Evolutionary conservation across 1,140 invertebrate genomes (phyloP).

Genomic region (Conopomorpha cramerella): DNA sequence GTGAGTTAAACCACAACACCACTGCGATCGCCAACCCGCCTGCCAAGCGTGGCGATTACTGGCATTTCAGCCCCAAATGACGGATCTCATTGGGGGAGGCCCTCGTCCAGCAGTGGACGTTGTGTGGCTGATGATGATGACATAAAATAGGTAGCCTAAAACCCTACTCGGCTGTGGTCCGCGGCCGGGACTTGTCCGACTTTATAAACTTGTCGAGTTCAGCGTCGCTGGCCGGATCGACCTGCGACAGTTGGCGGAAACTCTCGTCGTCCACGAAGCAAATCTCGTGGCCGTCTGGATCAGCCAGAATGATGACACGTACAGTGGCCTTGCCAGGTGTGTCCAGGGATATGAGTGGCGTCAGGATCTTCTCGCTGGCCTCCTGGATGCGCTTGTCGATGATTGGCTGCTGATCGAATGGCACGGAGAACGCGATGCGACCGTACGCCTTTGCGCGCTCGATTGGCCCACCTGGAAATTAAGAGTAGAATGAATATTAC

Average conservation of each 20-base stretch:
- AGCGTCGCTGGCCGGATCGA: conserved; percentile 81
- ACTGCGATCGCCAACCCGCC: too few species aligned
- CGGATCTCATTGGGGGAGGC: too few species aligned
- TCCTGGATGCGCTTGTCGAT: conserved; percentile 79
- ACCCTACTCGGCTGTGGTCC: conserved; percentile 3
- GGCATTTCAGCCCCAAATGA: too few species aligned
- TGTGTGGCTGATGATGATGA: too few species aligned
- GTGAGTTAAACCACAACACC: too few species aligned
- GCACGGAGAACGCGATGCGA: conserved; percentile 91
- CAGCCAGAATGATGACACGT: conserved; percentile 92
- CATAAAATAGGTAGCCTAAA: too few species aligned
- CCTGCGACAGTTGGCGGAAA: conserved; percentile 84
- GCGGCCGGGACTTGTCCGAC: conserved; percentile 65
- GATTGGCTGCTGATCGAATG: conserved; percentile 70
- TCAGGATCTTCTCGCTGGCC: conserved; percentile 78
- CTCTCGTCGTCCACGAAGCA: conserved; percentile 98
- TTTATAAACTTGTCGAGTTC: conserved; percentile 81
- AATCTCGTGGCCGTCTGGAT: conserved; percentile 97
- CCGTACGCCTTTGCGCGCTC: conserved; percentile 93
- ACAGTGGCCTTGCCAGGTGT: conserved; percentile 97
- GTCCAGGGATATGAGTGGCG: conserved; percentile 85
- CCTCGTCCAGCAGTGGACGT: too few species aligned
- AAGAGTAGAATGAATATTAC: conserved; percentile 6
- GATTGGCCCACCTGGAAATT: conserved; percentile 66
- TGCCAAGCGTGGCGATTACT: too few species aligned